These are phyloP conservation scores for Alfaro cultratus DNA, from an alignment of 2,797 vertebrate species.

Conservation along the genomic window DNA sequence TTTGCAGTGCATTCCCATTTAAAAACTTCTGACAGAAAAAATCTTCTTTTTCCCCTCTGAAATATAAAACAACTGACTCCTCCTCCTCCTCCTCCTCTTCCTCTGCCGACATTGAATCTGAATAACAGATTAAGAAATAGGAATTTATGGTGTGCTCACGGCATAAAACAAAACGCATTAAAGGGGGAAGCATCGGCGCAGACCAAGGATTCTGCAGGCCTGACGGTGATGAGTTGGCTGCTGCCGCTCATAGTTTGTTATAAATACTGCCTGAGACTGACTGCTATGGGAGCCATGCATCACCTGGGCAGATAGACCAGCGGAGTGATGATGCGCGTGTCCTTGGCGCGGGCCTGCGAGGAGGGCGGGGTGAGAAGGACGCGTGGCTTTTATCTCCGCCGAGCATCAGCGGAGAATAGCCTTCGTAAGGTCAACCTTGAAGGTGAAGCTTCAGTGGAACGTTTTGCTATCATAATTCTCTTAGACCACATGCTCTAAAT, in stretches of 20 bases:
- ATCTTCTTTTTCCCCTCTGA: neutral
- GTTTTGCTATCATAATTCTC: conserved; percentile 63
- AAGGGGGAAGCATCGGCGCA: conserved; percentile 27
- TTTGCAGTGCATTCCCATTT: neutral
- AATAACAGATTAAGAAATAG: conserved; percentile 35
- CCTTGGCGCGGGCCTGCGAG: conserved; percentile 58
- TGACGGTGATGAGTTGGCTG: conserved; percentile 55
- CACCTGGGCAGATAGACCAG: conserved; percentile 75
- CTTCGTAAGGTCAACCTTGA: conserved; percentile 72
- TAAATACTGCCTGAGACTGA: conserved; percentile 71
- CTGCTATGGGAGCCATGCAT: conserved; percentile 76
- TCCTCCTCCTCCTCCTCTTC: neutral
- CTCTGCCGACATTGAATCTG: conserved; percentile 42
- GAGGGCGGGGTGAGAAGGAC: conserved; percentile 51
- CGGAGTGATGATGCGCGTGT: conserved; percentile 75
- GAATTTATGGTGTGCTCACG: conserved; percentile 25
- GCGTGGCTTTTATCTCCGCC: conserved; percentile 74
- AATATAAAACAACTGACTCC: conserved; percentile 19
- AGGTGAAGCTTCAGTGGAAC: conserved; percentile 71
- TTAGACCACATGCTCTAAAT: conserved; percentile 33
- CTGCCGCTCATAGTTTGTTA: conserved; percentile 68
- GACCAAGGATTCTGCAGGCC: conserved; percentile 48
- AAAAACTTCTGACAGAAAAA: neutral
- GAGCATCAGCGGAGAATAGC: conserved; percentile 72
- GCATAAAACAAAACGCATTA: conserved; percentile 26